phyloP scores from a whole-genome alignment of 2,113 vertebrate species.

The Microcebus ravelobensis region DNA sequence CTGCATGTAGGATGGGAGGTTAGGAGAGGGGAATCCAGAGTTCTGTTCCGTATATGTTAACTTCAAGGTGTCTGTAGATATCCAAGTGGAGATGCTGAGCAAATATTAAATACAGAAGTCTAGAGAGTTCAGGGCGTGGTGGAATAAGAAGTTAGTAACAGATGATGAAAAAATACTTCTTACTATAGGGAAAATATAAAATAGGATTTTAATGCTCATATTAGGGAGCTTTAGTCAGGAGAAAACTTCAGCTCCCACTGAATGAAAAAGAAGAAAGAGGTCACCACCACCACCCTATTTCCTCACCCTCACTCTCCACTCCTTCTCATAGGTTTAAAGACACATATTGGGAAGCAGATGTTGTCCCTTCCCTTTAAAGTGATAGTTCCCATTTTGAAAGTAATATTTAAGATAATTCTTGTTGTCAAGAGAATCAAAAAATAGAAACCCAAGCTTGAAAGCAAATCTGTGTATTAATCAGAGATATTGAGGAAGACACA shows the following conservation, averaged over 20 bases:
- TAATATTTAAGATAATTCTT: constrained; percentile 61
- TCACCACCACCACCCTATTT: not conserved
- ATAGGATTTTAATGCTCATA: not conserved
- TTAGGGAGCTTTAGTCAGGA: not conserved
- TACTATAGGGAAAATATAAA: not conserved
- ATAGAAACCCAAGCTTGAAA: constrained; percentile 31
- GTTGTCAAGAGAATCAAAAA: constrained; percentile 61
- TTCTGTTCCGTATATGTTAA: not conserved
- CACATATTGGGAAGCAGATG: constrained; percentile 72
- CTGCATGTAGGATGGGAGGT: not conserved
- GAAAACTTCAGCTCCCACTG: not conserved
- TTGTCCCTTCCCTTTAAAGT: constrained; percentile 48
- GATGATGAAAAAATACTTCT: not conserved
- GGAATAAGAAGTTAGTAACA: not conserved
- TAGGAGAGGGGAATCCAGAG: not conserved
- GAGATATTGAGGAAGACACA: not conserved
- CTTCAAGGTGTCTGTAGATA: not conserved
- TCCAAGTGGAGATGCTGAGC: not conserved
- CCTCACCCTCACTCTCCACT: not conserved
- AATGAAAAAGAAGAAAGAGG: not conserved
- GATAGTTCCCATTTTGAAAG: constrained; percentile 67
- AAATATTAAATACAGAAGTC: not conserved
- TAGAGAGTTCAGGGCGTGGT: not conserved
- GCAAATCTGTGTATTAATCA: constrained; percentile 40
- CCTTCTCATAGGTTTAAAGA: constrained; percentile 62